Conservation (phyloP, 2,888 invertebrate genomes). For the Cecidostiba fungosa region DNA sequence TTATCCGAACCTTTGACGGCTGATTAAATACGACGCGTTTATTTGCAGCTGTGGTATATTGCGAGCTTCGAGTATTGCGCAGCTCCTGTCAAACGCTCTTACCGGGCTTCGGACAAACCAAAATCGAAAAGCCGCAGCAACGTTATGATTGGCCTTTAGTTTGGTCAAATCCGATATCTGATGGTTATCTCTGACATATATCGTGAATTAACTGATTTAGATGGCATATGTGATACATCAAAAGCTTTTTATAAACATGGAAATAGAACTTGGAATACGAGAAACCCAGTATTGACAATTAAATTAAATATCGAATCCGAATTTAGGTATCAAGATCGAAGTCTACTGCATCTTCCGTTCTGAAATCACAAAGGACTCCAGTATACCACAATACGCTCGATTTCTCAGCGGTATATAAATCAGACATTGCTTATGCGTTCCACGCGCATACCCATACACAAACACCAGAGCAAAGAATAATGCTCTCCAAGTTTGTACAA, state of each 20-base stretch:
- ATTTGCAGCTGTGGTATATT: not conserved
- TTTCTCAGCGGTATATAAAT: conserved; percentile 13
- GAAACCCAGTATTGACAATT: too few species aligned
- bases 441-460: not conserved
- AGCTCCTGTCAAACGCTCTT: conserved; percentile 19
- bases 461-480: conserved; percentile 4
- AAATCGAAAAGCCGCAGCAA: conserved; percentile 22
- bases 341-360: too few species aligned
- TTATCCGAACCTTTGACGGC: conserved; percentile 39
- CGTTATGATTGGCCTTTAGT: not conserved
- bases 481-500: conserved; percentile 34
- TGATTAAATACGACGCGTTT: conserved; percentile 36
- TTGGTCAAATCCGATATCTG: not conserved
- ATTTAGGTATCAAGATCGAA: too few species aligned
- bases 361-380: not conserved
- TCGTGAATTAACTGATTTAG: not conserved
- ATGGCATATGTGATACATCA: not conserved
- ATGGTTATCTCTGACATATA: not conserved
- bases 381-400: not conserved
- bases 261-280: too few species aligned
- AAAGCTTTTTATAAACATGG: not conserved
- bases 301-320: too few species aligned
- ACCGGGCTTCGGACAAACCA: not conserved
- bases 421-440: conserved; percentile 7
- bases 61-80: not conserved